A percentile compares a stretch with the other conserved stretches of the same genome.
phyloP scores from a whole-genome alignment of 2,797 vertebrate genomes.

The Centropyge bicolor region DNA sequence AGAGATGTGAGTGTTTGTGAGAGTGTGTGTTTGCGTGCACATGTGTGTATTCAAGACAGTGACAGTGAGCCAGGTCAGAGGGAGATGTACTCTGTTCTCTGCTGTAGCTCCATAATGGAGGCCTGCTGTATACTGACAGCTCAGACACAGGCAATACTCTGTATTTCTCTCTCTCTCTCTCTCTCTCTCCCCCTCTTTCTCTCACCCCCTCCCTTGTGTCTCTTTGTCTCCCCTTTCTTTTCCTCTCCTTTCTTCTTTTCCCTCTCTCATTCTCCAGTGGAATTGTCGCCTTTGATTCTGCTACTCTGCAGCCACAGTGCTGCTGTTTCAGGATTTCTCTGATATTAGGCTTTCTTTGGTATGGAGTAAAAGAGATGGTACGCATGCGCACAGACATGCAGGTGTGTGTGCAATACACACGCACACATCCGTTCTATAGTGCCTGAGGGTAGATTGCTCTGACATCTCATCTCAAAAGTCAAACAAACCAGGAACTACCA shows the following conservation, averaged over 20 bases:
- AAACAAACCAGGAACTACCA: constrained; percentile 78
- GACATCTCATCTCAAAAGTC: constrained; percentile 78
- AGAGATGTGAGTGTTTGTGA: constrained; percentile 37
- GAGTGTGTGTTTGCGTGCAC: constrained; percentile 35
- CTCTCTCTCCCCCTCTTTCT: background rate
- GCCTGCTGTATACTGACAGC: constrained; percentile 81
- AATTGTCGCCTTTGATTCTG: constrained; percentile 65
- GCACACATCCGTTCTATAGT: constrained; percentile 48
- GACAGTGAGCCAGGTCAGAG: constrained; percentile 66
- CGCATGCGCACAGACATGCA: constrained; percentile 21
- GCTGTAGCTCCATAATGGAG: constrained; percentile 77
- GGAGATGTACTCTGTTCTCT: constrained; percentile 71
- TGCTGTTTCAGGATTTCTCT: constrained; percentile 62
- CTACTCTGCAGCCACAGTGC: constrained; percentile 45
- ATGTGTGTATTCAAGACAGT: constrained; percentile 54
- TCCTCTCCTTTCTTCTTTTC: constrained; percentile 28
- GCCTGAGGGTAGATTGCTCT: constrained; percentile 68
- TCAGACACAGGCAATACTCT: constrained; percentile 63
- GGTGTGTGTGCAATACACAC: constrained; percentile 9
- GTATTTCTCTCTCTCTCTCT: constrained; percentile 48
- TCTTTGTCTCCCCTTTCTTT: constrained; percentile 24
- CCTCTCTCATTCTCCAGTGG: constrained; percentile 45
- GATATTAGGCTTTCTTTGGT: constrained; percentile 62
- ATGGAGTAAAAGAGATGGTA: constrained; percentile 39
- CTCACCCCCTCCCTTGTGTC: background rate